Evolutionary conservation across 2,888 invertebrate species (phyloP).

Genomic region (Agapostemon virescens): DNA sequence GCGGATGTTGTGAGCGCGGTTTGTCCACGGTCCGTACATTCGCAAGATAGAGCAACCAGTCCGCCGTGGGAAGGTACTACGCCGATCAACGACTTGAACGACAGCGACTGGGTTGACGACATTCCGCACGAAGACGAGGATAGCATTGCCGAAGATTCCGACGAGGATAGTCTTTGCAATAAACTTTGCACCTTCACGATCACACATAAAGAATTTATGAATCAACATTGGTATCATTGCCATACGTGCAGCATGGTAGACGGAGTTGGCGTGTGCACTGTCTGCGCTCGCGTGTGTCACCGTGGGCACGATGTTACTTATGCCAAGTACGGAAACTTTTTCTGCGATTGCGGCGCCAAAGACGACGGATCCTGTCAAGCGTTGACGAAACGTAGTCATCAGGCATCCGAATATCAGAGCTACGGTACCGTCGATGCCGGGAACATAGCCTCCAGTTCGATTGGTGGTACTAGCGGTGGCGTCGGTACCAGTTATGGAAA

Average conservation of each 20-base stretch:
- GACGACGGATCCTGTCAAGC: slow-evolving; percentile 90
- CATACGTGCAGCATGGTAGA: slow-evolving; percentile 99
- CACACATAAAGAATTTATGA: slow-evolving; percentile 98
- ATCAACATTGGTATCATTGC: slow-evolving; percentile 99
- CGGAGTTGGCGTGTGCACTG: slow-evolving; percentile 98
- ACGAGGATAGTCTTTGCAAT: slow-evolving; percentile 93
- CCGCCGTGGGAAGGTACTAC: slow-evolving; percentile 90
- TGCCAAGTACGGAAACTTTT: slow-evolving; percentile 99
- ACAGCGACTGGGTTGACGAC: slow-evolving; percentile 93
- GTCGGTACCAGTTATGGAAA: slow-evolving; percentile 20
- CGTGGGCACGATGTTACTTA: slow-evolving; percentile 97
- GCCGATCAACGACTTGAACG: slow-evolving; percentile 80
- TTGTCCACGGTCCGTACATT: slow-evolving; percentile 75
- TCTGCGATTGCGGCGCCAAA: slow-evolving; percentile 99
- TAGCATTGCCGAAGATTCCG: slow-evolving; percentile 95
- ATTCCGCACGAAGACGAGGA: slow-evolving; percentile 93
- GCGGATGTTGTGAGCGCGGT: slow-evolving; percentile 87
- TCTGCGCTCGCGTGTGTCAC: slow-evolving; percentile 98
- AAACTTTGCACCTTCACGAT: slow-evolving; percentile 98
- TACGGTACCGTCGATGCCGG: slow-evolving; percentile 46
- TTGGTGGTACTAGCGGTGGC: not conserved
- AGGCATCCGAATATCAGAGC: slow-evolving; percentile 78
- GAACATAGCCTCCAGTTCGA: slow-evolving; percentile 42
- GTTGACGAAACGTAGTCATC: slow-evolving; percentile 83
- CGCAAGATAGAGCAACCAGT: slow-evolving; percentile 82